phyloP scores from a whole-genome alignment of 2,113 vertebrate species.

The Salvelinus alpinus region DNA sequence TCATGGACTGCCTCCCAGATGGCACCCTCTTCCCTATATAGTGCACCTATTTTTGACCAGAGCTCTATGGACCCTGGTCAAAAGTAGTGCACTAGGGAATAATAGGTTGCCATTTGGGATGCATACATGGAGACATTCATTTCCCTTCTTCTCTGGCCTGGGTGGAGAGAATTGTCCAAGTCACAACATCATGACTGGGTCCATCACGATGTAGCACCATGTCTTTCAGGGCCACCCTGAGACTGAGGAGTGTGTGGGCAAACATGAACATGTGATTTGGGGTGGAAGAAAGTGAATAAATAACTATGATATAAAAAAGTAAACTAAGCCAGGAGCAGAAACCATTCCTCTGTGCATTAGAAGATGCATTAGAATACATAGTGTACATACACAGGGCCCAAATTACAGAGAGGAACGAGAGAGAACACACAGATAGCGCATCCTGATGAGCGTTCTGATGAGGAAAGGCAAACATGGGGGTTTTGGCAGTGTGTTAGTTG shows the following conservation, averaged over 20 bases:
- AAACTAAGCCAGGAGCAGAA: no score
- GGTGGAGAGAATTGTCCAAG: slow-evolving; percentile 53
- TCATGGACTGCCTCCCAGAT: no score
- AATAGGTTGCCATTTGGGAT: no score
- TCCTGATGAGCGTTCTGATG: slow-evolving; percentile 34
- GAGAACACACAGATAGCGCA: slow-evolving; percentile 2
- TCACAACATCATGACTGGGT: slow-evolving; percentile 65
- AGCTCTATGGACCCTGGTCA: no score
- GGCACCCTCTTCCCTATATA: no score
- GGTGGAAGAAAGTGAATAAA: slow-evolving; percentile 17
- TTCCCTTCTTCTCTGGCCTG: slow-evolving; percentile 32
- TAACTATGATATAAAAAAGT: no score
- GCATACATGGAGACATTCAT: slow-evolving; percentile 29
- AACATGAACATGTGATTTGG: not conserved
- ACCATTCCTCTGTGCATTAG: no score
- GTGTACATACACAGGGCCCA: no score
- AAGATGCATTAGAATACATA: no score
- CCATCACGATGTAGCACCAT: slow-evolving; percentile 54
- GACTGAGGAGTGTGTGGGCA: slow-evolving; percentile 26
- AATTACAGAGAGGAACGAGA: not conserved
- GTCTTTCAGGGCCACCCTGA: slow-evolving; percentile 46
- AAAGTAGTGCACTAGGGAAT: no score
- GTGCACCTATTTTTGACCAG: no score
- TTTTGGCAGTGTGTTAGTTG: slow-evolving; percentile 9
- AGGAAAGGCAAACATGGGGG: slow-evolving; percentile 15